A percentile compares a stretch with the other conserved stretches of the same genome.
Evolutionary conservation across 1,140 invertebrate species (phyloP).

Genomic region (Fragariocoptes setiger): DNA sequence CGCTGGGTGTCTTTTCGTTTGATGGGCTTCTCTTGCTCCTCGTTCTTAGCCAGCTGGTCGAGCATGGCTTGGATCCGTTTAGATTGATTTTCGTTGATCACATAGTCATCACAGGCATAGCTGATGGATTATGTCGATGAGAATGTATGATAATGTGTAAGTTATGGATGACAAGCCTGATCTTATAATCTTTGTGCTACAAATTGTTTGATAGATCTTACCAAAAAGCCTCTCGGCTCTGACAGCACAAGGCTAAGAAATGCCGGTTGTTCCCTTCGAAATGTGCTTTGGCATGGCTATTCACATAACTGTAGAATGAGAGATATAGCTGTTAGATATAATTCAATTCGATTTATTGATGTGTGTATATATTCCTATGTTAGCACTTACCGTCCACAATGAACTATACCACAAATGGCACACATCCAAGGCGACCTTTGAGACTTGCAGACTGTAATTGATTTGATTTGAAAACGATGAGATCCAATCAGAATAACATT

Average conservation of each 20-base stretch:
- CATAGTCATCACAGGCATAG: constrained; percentile 46
- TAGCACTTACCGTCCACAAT: constrained; percentile 27
- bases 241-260: constrained; percentile 38
- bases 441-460: constrained; percentile 33
- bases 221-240: constrained; percentile 38
- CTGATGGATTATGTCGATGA: no score
- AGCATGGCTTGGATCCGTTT: constrained; percentile 27
- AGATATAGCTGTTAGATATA: neutral
- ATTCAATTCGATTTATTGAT: neutral
- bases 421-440: constrained; percentile 39
- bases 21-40: constrained; percentile 11
- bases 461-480: no score
- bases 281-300: constrained; percentile 39
- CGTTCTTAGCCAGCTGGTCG: constrained; percentile 13
- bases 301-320: constrained; percentile 26
- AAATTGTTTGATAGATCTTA: constrained; percentile 16
- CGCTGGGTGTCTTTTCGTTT: neutral
- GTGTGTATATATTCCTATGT: neutral
- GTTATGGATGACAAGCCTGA: neutral
- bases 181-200: neutral
- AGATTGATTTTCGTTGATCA: constrained; percentile 33
- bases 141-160: constrained; percentile 2
- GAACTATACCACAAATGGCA: constrained; percentile 32
- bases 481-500: no score
- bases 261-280: constrained; percentile 27